Base-by-base conservation (phyloP, 2,113 vertebrate genomes). In the Corythornis cristatus region DNA sequence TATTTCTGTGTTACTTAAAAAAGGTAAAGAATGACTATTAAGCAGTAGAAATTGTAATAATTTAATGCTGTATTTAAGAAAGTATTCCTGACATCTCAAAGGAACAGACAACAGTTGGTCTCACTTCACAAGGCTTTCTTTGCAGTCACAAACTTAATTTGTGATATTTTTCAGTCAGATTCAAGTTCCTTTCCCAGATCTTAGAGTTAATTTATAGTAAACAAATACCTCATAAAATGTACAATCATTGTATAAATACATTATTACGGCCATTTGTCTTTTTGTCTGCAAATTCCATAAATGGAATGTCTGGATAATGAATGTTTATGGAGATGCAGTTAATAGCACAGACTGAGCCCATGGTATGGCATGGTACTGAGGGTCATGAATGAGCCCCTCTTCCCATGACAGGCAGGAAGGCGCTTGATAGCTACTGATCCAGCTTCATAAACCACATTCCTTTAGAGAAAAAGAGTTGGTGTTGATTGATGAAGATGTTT, bases 201-300 rank as follows among this genome's bases (percentile, higher is more conserved):
- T 73, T 78, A 20, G 25, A 66, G 48, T 83, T 94, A 76, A 87
- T 88, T 66, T 88, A 2, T 70, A 76, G 65, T 86, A 90, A 96
- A 86, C 0, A 0, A 83, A 81, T 53, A 48, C 48, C 48, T 88
- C 86, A 35, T 84, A 70, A 93, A 92, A 40, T 2, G 2, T 29
- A 4, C 0, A 0, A 43, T 62, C 37, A 31, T 88, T 77, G 23
- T 74, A 65, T 31, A 84, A 72, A 93, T 74, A 61, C 50, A 26
- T 61, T 74, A 42, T 82, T 83, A 14, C 7, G 83, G 83, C 65
- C 31, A 23, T 94, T 93, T 95, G 35, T 89, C 76, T 90, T 71
- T 90, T 57, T 88, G 57, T 88, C 95, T 91, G 77, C 67, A 48
- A 91, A 89, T 77, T 75, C 64, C 46, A 29, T 58, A 43, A 57